Percentiles rank a stretch among this genome's conserved stretches.
Conservation (phyloP, 2,113 vertebrate genomes). For the Cyanoderma ruficeps region DNA sequence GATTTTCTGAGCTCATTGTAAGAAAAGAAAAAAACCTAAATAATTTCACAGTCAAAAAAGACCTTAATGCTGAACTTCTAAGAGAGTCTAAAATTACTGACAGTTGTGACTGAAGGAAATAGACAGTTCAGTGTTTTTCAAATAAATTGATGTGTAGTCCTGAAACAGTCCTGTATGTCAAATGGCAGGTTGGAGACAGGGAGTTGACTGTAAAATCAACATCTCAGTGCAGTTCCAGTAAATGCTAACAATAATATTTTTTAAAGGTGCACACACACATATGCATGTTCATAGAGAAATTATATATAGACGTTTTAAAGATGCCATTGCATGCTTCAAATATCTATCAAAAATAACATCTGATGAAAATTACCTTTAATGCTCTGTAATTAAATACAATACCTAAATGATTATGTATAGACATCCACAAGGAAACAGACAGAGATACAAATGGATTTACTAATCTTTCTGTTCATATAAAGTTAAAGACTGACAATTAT, state of each 20-base stretch:
- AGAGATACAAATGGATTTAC: background rate
- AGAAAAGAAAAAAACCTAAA: background rate
- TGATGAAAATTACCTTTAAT: background rate
- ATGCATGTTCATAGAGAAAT: background rate
- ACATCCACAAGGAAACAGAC: background rate
- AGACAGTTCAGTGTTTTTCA: background rate
- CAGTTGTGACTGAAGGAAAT: background rate
- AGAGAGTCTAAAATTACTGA: background rate
- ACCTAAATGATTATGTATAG: background rate
- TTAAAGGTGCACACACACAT: background rate
- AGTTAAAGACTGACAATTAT: background rate
- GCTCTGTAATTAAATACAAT: background rate
- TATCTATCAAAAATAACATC: background rate
- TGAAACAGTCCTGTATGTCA: background rate
- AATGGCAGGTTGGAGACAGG: background rate
- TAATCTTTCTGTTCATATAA: background rate
- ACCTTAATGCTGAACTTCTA: background rate
- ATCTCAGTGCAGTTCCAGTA: background rate
- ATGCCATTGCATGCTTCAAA: background rate
- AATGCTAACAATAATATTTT: background rate
- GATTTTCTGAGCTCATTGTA: background rate
- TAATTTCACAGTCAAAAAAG: background rate
- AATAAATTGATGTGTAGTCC: background rate
- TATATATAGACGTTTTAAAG: background rate
- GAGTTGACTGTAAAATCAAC: background rate